These are phyloP conservation scores for Anhinga anhinga DNA, from an alignment of 2,113 vertebrate species.

Conservation along the genomic window DNA sequence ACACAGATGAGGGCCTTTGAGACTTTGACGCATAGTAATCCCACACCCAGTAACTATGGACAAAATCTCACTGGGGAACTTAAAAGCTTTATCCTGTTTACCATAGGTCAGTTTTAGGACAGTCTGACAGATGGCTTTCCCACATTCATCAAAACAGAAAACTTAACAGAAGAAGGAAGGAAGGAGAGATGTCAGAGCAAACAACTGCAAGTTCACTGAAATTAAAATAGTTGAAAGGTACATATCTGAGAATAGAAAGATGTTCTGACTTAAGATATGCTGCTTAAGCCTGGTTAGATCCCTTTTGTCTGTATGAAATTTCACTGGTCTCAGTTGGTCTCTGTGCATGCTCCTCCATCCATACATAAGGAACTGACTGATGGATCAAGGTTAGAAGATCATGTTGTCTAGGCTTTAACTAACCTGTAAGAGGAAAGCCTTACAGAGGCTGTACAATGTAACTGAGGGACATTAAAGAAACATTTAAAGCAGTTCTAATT, in stretches of 20 bases:
- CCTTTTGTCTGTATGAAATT: background rate
- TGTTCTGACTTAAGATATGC: background rate
- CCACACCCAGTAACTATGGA: background rate
- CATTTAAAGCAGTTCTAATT: background rate
- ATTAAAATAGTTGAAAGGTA: background rate
- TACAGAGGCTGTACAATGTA: background rate
- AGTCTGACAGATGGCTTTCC: background rate
- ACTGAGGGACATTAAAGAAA: background rate
- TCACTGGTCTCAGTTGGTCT: background rate
- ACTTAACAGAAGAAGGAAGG: background rate
- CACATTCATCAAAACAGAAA: background rate
- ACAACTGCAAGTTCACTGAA: background rate
- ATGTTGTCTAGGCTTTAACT: background rate
- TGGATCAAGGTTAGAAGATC: background rate
- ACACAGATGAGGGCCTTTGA: background rate
- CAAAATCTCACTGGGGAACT: background rate
- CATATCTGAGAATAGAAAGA: background rate
- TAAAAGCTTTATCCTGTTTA: background rate
- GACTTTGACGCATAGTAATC: background rate
- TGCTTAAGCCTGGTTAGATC: background rate
- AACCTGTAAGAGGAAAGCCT: background rate
- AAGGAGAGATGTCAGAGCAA: background rate
- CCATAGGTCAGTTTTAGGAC: background rate
- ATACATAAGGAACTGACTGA: background rate
- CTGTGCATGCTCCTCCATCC: background rate